These are phyloP conservation scores for Corythornis leucogaster DNA, from an alignment of 2,797 vertebrate genomes.

Conservation along the genomic window DNA sequence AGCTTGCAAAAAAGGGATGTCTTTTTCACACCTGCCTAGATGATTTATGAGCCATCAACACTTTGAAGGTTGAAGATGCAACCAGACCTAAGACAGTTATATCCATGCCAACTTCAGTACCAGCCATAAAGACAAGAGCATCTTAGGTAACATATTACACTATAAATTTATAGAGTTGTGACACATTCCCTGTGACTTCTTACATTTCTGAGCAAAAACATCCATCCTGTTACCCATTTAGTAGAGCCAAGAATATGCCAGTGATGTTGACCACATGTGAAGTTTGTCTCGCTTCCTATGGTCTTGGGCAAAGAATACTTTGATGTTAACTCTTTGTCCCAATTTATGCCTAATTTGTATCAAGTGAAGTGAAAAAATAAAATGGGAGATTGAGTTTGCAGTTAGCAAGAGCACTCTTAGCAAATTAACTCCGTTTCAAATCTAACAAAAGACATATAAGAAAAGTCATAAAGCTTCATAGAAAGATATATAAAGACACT, in stretches of 20 bases:
- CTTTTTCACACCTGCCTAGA: neutral
- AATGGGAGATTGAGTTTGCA: neutral
- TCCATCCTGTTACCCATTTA: neutral
- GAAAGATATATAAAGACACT: neutral
- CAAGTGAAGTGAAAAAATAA: neutral
- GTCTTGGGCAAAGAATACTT: neutral
- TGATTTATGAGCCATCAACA: neutral
- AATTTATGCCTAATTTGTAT: neutral
- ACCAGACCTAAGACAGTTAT: neutral
- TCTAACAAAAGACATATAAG: neutral
- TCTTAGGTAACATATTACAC: neutral
- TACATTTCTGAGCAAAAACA: neutral
- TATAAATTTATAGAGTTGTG: neutral
- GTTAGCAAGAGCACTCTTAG: neutral
- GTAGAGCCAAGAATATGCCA: neutral
- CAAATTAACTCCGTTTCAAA: neutral
- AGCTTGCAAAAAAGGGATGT: neutral
- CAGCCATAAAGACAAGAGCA: neutral
- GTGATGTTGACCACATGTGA: neutral
- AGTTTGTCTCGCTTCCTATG: neutral
- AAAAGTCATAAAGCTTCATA: neutral
- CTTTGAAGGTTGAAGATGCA: neutral
- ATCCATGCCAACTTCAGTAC: neutral
- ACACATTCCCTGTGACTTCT: neutral
- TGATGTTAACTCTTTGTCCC: neutral